Evolutionary conservation across 2,797 vertebrate species (phyloP), one percentile per base, ranked within the genome.

Genomic region (Buceros bicornis): DNA sequence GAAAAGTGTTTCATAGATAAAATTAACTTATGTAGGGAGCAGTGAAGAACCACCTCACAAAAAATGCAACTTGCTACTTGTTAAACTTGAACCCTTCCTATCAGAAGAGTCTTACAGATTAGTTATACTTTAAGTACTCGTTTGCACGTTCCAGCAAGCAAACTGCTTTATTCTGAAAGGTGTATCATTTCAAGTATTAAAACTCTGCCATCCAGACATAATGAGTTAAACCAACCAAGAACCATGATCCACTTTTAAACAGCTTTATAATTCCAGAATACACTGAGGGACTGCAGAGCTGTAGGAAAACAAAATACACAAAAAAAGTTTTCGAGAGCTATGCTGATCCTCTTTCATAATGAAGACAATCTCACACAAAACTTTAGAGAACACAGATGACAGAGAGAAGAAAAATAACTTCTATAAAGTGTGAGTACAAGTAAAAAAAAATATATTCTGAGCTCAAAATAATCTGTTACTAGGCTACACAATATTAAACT

Each of bases 201-300:
- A 97, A 97, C 87, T 90, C 87, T 96, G 87, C 77, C 81, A 91
- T 62, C 56, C 94, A 96, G 93, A 97, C 62, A 43, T 66, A 93
- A 96, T 71, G 93, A 91, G 90, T n/a, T 95, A 95, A 97, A 91
- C 78, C 71, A 97, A 96, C 45, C 90, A 82, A 94, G 79, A 96
- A 96, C 71, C 89, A 58, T 37, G 82, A 92, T 97, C 96, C 89
- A 82, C 86, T 89, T 94, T 91, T 94, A 96, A 97, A 95, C 48
- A 90, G 81, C 74, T 97, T 87, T 90, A 77, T 95, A 97, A 97
- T 95, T 91, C 97, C 96, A 97, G 89, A 97, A 91, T 95, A 90
- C 80, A 90, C 91, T 33, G 21, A 93, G 82, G 83, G 60, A 93
- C 83, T 97, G 96, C 71, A 80, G 74, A 92, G 81, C 19, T 57